A percentile compares a stretch with the other conserved stretches of the same genome.
These are phyloP conservation scores for Volucella inanis DNA, from an alignment of 2,888 invertebrate genomes.

Conservation along the genomic window DNA sequence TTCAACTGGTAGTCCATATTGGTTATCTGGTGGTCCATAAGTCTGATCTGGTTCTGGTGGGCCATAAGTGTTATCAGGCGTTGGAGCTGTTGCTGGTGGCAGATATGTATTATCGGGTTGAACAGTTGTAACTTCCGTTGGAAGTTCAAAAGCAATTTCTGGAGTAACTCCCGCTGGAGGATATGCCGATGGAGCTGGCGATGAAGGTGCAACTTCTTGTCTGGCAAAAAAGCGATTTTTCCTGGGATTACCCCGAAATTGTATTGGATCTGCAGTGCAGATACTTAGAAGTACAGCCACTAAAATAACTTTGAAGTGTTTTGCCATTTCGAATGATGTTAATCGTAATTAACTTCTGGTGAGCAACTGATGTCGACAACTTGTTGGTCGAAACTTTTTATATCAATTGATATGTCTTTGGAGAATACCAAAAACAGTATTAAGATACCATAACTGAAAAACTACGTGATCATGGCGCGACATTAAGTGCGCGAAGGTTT, in stretches of 20 bases:
- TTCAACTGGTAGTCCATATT: conserved; percentile 59
- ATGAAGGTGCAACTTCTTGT: conserved; percentile 56
- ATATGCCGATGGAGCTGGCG: conserved; percentile 50
- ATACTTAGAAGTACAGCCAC: conserved; percentile 10
- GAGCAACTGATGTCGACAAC: conserved; percentile 56
- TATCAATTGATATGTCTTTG: conserved; percentile 47
- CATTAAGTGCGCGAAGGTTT: conserved; percentile 43
- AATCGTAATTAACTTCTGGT: conserved; percentile 29
- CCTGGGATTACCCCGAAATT: conserved; percentile 28
- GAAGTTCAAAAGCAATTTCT: conserved; percentile 54
- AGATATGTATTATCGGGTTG: conserved; percentile 62
- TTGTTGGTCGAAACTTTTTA: conserved; percentile 62
- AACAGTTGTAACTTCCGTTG: conserved; percentile 48
- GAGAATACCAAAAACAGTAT: conserved; percentile 40
- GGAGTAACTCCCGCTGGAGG: conserved; percentile 65
- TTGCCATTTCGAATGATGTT: conserved; percentile 55
- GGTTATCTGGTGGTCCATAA: conserved; percentile 54
- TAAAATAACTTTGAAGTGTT: conserved; percentile 35
- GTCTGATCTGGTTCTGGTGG: conserved; percentile 50
- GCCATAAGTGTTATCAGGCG: conserved; percentile 52
- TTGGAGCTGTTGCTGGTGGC: conserved; percentile 51
- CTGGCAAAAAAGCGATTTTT: conserved; percentile 54
- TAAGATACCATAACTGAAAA: conserved; percentile 46
- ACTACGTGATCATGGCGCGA: conserved; percentile 55
- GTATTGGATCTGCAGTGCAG: conserved; percentile 49